Evolutionary conservation across 2,113 vertebrate genomes (phyloP).

Genomic region (Toxostoma redivivum): DNA sequence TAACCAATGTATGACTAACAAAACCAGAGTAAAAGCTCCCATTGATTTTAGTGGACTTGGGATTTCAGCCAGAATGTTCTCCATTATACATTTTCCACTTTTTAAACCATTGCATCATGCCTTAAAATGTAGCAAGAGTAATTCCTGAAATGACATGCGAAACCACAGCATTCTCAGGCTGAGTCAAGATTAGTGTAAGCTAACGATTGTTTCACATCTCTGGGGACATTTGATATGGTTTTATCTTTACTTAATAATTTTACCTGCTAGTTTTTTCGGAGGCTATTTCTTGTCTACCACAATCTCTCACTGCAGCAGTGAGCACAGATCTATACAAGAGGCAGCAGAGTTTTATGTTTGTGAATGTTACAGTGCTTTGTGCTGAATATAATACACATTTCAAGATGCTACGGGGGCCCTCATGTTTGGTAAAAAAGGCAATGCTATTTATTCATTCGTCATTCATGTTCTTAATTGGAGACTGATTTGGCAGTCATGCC

Average conservation of each 20-base stretch:
- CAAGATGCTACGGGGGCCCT: background rate
- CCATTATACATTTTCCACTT: background rate
- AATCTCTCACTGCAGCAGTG: background rate
- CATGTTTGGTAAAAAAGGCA: background rate
- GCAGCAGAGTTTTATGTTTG: background rate
- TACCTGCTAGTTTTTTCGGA: background rate
- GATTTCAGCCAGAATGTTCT: constrained; percentile 42
- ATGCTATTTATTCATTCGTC: background rate
- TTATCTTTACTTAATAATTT: background rate
- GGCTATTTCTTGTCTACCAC: background rate
- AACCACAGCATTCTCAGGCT: constrained; percentile 3
- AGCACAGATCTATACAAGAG: background rate
- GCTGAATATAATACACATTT: background rate
- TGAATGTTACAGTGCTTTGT: background rate
- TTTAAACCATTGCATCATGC: constrained; percentile 11
- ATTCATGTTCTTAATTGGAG: background rate
- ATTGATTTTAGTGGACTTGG: background rate
- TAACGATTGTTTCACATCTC: background rate
- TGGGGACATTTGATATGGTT: background rate
- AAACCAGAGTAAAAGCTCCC: background rate
- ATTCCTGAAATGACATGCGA: background rate
- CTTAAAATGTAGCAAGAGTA: constrained; percentile 21
- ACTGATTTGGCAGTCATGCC: background rate
- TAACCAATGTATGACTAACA: background rate
- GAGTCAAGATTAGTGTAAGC: background rate